Evolutionary conservation across 2,113 vertebrate species (phyloP), one percentile per base, ranked within the genome.

Genomic region (Channa argus): DNA sequence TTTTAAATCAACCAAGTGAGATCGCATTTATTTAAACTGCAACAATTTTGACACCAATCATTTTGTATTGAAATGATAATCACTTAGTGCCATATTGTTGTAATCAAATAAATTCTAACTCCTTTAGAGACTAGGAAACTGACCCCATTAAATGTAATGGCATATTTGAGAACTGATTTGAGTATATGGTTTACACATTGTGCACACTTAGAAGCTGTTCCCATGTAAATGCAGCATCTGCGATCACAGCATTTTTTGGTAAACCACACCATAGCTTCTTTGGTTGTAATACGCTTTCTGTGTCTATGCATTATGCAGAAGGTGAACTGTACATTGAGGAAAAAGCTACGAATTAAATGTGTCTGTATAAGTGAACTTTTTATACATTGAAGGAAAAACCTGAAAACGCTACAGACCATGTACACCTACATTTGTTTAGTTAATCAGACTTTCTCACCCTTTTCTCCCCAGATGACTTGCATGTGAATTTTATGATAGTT

Each of bases 401-500:
- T 67, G 55, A 88, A 92, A 94, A 90, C 86, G 92, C 90, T 95
- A 94, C 92, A 80, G 90, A 86, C 93, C 89, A 92, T 92, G 88
- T 95, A 91, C 54, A 71, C 79, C 66, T 80, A 68, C 90, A 91
- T 95, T 95, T 94, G 93, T 92, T 95, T 89, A 93, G 92, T 95
- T 96, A 92, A 93, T 85, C 83, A 92, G 94, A 88, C 89, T 89
- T 85, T 89, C 86, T 93, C 93, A 93, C 86, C 34, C 86, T 93
- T 93, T 94, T 94, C 94, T 94, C 93, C 94, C 85, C 63, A 58
- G 55, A 79, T 85, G 88, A 93, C 94, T 83, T 97, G 97, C 97
- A 98, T 97, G 96, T 95, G 93, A 95, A 92, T 71, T 90, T 92
- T 93, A 92, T 92, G 90, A 95, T 94, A 93, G 94, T 95, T 96